Percentiles rank a stretch among this genome's conserved stretches.
phyloP scores from a whole-genome alignment of 2,113 vertebrate species.

The Polypterus bichir region DNA sequence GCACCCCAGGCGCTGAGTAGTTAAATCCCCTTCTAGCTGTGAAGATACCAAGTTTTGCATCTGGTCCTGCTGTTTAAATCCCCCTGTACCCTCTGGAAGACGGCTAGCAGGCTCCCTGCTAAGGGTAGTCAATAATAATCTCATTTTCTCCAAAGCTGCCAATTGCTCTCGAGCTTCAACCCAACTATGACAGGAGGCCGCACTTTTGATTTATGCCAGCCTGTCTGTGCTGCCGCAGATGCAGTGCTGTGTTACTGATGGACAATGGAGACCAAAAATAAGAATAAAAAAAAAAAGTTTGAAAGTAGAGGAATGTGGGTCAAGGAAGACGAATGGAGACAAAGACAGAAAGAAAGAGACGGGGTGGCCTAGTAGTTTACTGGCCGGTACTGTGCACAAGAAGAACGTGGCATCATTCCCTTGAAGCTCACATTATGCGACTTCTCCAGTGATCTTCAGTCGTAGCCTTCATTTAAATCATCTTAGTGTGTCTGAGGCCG shows the following conservation, averaged over 20 bases:
- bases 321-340: too few relatives aligned
- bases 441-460: background rate
- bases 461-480: too few relatives aligned
- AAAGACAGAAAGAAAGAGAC: background rate
- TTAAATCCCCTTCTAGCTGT: too few relatives aligned
- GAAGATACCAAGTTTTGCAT: too few relatives aligned
- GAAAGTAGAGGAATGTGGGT: too few relatives aligned
- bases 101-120: background rate
- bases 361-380: background rate
- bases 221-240: background rate
- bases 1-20: too few relatives aligned
- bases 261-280: background rate
- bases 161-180: conserved; percentile 5
- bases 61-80: too few relatives aligned
- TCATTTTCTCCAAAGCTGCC: conserved; percentile 6
- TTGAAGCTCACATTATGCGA: conserved; percentile 12
- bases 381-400: background rate
- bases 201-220: conserved; percentile 1
- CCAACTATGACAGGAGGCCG: conserved; percentile 1
- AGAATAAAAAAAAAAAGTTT: background rate
- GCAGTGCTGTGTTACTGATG: background rate
- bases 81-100: too few relatives aligned
- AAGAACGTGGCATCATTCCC: background rate
- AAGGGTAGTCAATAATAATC: conserved; percentile 7
- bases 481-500: too few relatives aligned